Evolutionary conservation across 2,113 vertebrate species (phyloP).

Genomic region (Pygoscelis antarcticus): DNA sequence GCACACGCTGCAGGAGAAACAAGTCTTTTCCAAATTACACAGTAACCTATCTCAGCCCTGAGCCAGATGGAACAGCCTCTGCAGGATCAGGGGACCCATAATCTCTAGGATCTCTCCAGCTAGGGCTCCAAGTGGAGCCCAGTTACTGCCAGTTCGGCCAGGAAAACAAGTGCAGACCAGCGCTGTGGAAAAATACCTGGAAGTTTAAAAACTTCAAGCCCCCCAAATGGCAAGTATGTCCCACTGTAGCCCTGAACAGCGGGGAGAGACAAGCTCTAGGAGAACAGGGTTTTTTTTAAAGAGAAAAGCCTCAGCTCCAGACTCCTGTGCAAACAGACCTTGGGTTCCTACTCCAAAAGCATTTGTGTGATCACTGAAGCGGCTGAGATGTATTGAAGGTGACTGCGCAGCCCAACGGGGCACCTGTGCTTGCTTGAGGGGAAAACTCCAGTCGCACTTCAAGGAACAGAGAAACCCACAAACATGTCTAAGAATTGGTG

Average conservation of each 20-base stretch:
- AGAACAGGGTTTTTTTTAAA: background rate
- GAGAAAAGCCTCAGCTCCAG: background rate
- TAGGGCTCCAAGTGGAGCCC: background rate
- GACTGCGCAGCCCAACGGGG: background rate
- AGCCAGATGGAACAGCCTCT: background rate
- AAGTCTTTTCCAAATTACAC: background rate
- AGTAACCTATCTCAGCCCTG: background rate
- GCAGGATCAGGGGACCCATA: background rate
- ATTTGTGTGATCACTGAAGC: background rate
- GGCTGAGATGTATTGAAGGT: background rate
- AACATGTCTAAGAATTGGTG: background rate
- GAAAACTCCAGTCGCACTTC: background rate
- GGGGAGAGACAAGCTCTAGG: background rate
- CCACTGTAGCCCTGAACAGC: background rate
- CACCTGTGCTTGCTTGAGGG: background rate
- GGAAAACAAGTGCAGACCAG: background rate
- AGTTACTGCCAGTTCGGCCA: background rate
- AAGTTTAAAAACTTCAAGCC: background rate
- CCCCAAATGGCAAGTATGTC: background rate
- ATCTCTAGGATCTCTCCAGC: background rate
- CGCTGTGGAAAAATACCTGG: background rate
- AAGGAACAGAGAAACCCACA: constrained; percentile 9
- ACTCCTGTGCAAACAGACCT: background rate
- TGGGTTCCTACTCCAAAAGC: background rate
- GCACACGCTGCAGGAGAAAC: background rate